A percentile compares a stretch with the other conserved stretches of the same genome.
These are phyloP conservation scores for Tanytarsus gracilentus DNA, from an alignment of 2,888 invertebrate species.

Conservation along the genomic window DNA sequence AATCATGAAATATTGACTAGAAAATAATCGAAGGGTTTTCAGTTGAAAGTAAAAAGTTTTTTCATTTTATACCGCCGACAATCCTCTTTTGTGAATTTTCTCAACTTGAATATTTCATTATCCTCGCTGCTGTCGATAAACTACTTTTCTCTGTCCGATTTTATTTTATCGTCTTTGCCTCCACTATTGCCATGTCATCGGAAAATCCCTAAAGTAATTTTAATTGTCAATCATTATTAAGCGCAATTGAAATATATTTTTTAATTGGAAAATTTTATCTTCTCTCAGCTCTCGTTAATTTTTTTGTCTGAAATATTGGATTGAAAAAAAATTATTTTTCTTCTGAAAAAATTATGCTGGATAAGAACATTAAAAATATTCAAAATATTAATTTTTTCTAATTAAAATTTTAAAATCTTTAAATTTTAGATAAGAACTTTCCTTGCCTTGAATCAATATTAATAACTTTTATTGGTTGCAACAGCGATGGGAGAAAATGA, in stretches of 20 bases:
- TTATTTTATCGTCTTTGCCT: constrained; percentile 10
- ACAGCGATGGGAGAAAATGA: too few species aligned
- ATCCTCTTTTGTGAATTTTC: not conserved
- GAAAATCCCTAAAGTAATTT: constrained; percentile 20
- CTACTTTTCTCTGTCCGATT: not conserved
- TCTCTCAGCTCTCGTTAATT: not conserved
- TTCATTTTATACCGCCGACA: not conserved
- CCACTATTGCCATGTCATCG: not conserved
- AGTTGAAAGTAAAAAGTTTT: not conserved
- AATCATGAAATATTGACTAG: constrained; percentile 7
- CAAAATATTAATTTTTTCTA: too few species aligned
- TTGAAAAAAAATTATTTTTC: too few species aligned
- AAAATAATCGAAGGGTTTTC: constrained; percentile 7
- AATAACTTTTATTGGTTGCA: too few species aligned
- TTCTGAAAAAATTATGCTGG: too few species aligned
- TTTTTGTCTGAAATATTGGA: not conserved
- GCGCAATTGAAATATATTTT: too few species aligned
- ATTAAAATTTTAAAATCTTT: too few species aligned
- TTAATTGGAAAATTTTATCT: not conserved
- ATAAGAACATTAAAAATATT: too few species aligned
- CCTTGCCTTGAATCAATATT: too few species aligned
- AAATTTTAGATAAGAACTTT: too few species aligned
- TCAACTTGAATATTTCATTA: constrained; percentile 4
- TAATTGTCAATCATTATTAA: constrained; percentile 20
- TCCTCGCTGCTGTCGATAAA: not conserved